Evolutionary conservation across 2,888 invertebrate species (phyloP), one percentile per base, ranked within the genome.

Genomic region (Sympetrum striolatum): DNA sequence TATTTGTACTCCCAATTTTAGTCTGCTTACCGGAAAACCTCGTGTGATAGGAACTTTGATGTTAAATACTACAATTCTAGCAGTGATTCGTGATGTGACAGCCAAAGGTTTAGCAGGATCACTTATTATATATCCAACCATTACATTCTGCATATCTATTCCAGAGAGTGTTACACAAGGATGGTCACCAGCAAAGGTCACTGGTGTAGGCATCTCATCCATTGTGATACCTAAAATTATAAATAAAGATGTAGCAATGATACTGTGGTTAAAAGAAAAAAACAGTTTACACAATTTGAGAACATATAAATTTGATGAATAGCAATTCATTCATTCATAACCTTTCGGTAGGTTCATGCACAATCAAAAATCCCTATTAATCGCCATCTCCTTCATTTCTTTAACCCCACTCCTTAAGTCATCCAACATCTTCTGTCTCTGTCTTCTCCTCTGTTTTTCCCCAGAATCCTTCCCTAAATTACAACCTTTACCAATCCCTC

Each of bases 101-200:
- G 97, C 97, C n/a, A 98, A 96, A 14, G 98, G 98, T 92, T 96
- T 95, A 44, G 95, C 94, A 0, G 96, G 96, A 94, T 98, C 98
- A 94, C 98, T 98, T 22, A 99, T 93, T 79, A 99, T 96, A 93
- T 96, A 97, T 0, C 99, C 99, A 90, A 98, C 95, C 12, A 96
- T 96, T 0, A 99, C 96, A 93, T 97, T 98, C 92, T 97, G 97
- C 93, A 97, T 96, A 92, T 98, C 98, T 79, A 98, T 95, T 44
- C 97, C 97, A 1, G 97, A 96, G 44, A 99, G 93, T 0, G 97
- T 97, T 0, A 98, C 95, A 81, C 96, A 96, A 0, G 98, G 97
- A 94, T 98, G 98, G 93, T 99, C 99, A 31, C 99, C 99, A 91
- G 99, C 99, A 94, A 98, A 99, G 0, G 97, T 98, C 90, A 96